Conservation (phyloP, 2,797 vertebrate species). For the Poecilia picta region DNA sequence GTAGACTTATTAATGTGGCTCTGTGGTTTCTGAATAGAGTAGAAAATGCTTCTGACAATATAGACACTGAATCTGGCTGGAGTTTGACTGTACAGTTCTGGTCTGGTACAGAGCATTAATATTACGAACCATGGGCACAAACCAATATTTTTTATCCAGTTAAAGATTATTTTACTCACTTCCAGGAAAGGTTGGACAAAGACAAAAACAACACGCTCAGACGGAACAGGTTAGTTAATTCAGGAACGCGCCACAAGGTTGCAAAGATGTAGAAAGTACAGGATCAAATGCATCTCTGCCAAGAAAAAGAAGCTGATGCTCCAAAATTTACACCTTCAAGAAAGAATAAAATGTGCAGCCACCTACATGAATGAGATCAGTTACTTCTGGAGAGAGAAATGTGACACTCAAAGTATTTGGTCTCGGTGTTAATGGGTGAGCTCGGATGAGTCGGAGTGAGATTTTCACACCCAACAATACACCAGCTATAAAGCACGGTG, state of each 20-base stretch:
- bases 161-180: not conserved
- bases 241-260: not conserved
- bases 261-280: not conserved
- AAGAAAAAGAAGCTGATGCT: not conserved
- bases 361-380: not conserved
- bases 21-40: not conserved
- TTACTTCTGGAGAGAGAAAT: conserved; percentile 1
- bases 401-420: not conserved
- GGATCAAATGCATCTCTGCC: not conserved
- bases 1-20: not conserved
- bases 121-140: not conserved
- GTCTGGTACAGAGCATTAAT: not conserved
- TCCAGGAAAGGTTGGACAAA: not conserved
- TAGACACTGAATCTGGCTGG: not conserved
- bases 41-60: not conserved
- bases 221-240: not conserved
- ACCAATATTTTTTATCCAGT: not conserved
- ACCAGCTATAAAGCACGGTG: conserved; percentile 1
- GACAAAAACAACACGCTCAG: not conserved
- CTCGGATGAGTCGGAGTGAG: not conserved
- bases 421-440: not conserved
- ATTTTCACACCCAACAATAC: not conserved
- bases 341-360: not conserved
- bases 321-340: not conserved
- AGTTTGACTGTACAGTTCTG: not conserved